phyloP scores from a whole-genome alignment of 2,888 invertebrate species.

The Agriopis aurantiaria region DNA sequence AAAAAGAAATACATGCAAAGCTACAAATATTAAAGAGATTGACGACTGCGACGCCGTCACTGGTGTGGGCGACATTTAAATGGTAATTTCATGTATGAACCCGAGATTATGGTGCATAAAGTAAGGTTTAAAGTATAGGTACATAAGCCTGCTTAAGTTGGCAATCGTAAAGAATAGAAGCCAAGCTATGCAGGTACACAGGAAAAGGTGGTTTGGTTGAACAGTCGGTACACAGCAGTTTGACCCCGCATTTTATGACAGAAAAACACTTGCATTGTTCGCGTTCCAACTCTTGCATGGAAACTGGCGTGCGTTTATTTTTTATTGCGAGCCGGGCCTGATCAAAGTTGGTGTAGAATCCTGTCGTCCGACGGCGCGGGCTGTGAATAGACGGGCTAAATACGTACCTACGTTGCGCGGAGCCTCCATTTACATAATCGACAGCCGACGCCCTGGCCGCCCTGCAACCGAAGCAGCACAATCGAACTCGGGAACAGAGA shows the following conservation, averaged over 20 bases:
- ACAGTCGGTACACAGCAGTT: constrained; percentile 10
- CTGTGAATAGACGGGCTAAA: constrained; percentile 77
- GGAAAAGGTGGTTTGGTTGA: constrained; percentile 12
- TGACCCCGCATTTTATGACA: constrained; percentile 34
- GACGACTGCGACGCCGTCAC: constrained; percentile 13
- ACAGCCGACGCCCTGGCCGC: constrained; percentile 60
- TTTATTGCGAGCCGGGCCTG: constrained; percentile 52
- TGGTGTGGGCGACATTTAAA: constrained; percentile 23
- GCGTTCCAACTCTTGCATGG: constrained; percentile 46
- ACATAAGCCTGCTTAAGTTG: constrained; percentile 10
- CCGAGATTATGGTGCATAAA: constrained; percentile 21
- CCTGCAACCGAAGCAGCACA: constrained; percentile 60
- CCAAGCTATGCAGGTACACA: constrained; percentile 17
- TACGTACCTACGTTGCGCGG: constrained; percentile 58
- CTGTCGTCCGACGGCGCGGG: constrained; percentile 54
- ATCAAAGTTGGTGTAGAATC: constrained; percentile 62
- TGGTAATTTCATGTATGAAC: constrained; percentile 12
- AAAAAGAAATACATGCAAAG: constrained; percentile 14
- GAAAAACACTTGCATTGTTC: constrained; percentile 39
- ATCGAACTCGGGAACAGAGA: constrained; percentile 58
- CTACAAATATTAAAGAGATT: constrained; percentile 18
- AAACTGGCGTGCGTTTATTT: constrained; percentile 52
- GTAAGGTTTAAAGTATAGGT: constrained; percentile 12
- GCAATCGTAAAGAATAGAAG: constrained; percentile 27
- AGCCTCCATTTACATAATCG: constrained; percentile 81